Conservation (phyloP, 2,888 invertebrate genomes). For the Monochamus alternatus region DNA sequence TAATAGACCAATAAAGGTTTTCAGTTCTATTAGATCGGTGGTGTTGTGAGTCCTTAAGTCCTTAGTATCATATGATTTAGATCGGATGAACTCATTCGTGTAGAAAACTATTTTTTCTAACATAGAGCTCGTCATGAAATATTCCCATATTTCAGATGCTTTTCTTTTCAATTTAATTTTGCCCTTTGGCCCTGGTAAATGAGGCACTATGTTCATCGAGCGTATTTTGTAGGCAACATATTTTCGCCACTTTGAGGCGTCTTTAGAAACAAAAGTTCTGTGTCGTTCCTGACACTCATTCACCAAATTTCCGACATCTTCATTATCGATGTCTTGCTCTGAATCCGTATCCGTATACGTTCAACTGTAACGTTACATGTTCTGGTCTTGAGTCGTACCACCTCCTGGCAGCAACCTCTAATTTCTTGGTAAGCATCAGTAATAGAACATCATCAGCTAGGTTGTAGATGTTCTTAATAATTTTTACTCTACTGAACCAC, state of each 20-base stretch:
- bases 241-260: conserved; percentile 16
- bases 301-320: too few species aligned
- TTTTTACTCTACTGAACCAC: too few species aligned
- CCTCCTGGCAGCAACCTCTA: too few species aligned
- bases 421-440: too few species aligned
- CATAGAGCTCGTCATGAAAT: conserved; percentile 15
- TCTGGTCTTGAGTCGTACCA: too few species aligned
- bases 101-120: conserved; percentile 21
- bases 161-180: background rate
- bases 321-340: too few species aligned
- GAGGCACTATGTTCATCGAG: conserved; percentile 16
- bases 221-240: conserved; percentile 15
- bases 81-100: conserved; percentile 12
- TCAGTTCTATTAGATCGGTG: conserved; percentile 35
- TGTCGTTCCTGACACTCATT: too few species aligned
- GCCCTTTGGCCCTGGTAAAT: conserved; percentile 18
- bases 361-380: too few species aligned
- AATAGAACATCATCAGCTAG: too few species aligned
- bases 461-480: too few species aligned
- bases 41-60: conserved; percentile 2
- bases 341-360: too few species aligned
- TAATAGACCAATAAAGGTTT: conserved; percentile 30
- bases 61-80: conserved; percentile 15
- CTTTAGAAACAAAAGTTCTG: background rate
- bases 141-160: conserved; percentile 14